A percentile compares a stretch with the other conserved stretches of the same genome.
Conservation (phyloP, 2,797 vertebrate genomes). For the Dromococcyx pavoninus region DNA sequence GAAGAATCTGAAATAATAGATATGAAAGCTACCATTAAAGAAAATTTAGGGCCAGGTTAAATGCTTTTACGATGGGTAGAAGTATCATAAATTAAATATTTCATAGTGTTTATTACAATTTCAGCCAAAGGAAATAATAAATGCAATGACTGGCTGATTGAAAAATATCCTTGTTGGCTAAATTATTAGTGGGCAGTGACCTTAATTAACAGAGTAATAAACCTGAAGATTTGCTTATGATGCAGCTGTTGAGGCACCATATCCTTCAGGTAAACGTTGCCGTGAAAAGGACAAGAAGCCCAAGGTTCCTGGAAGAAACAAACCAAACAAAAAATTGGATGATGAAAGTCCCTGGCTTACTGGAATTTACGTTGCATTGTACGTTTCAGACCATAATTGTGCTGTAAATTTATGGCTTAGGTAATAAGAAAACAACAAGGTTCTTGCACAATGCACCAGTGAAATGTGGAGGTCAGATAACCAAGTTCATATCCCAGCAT, state of each 20-base stretch:
- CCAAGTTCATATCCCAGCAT: not conserved
- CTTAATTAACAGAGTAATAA: conserved; percentile 78
- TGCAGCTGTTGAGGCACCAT: conserved; percentile 62
- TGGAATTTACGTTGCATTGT: conserved; percentile 19
- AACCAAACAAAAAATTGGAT: conserved; percentile 7
- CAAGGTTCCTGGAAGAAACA: conserved; percentile 8
- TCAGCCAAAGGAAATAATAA: conserved; percentile 76
- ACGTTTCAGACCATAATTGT: not conserved
- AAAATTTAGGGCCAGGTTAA: conserved; percentile 71
- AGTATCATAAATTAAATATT: conserved; percentile 73
- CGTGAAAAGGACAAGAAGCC: not conserved
- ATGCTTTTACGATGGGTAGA: conserved; percentile 66
- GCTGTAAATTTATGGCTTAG: conserved; percentile 19
- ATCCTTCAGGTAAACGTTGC: conserved; percentile 54
- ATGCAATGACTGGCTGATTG: conserved; percentile 73
- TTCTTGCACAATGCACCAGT: not conserved
- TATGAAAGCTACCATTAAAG: conserved; percentile 44
- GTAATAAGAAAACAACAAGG: not conserved
- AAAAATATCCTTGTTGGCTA: conserved; percentile 72
- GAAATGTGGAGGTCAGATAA: not conserved
- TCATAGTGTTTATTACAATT: conserved; percentile 73
- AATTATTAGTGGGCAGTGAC: conserved; percentile 78
- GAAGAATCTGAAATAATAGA: conserved; percentile 39
- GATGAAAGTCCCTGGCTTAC: not conserved
- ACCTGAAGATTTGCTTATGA: conserved; percentile 67